Evolutionary conservation across 2,888 invertebrate genomes (phyloP).

Genomic region (Dicyrtomina minuta): DNA sequence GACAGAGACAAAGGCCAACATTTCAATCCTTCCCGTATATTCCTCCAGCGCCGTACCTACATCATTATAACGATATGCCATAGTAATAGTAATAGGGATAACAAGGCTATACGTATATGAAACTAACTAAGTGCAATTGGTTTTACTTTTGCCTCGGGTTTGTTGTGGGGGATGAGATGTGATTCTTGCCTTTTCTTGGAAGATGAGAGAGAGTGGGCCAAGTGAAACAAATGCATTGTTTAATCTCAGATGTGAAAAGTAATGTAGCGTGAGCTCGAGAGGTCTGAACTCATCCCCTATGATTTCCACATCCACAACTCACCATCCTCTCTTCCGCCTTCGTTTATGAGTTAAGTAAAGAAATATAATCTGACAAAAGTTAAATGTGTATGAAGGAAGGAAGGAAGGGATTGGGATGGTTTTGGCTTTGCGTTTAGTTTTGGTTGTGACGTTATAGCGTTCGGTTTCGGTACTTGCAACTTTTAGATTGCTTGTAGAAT

Average conservation of each 20-base stretch:
- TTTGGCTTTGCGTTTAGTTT: background rate
- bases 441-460: too few relatives aligned
- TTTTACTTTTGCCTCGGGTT: background rate
- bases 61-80: too few relatives aligned
- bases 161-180: background rate
- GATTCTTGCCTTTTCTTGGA: background rate
- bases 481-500: too few relatives aligned
- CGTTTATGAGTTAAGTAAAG: slow-evolving; percentile 2
- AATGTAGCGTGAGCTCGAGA: slow-evolving; percentile 19
- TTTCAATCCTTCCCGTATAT: too few relatives aligned
- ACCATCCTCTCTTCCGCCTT: background rate
- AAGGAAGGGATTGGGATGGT: background rate
- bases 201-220: slow-evolving; percentile 10
- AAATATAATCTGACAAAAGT: slow-evolving; percentile 3
- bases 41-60: too few relatives aligned
- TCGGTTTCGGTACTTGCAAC: too few relatives aligned
- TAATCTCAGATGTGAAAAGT: slow-evolving; percentile 18
- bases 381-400: background rate
- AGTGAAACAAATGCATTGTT: slow-evolving; percentile 18
- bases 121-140: too few relatives aligned
- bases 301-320: background rate
- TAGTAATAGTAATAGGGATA: too few relatives aligned
- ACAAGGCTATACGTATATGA: too few relatives aligned
- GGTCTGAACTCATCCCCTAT: background rate
- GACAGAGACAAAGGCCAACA: too few relatives aligned